Evolutionary conservation across 2,888 invertebrate genomes (phyloP).

Genomic region (Hyalella azteca): DNA sequence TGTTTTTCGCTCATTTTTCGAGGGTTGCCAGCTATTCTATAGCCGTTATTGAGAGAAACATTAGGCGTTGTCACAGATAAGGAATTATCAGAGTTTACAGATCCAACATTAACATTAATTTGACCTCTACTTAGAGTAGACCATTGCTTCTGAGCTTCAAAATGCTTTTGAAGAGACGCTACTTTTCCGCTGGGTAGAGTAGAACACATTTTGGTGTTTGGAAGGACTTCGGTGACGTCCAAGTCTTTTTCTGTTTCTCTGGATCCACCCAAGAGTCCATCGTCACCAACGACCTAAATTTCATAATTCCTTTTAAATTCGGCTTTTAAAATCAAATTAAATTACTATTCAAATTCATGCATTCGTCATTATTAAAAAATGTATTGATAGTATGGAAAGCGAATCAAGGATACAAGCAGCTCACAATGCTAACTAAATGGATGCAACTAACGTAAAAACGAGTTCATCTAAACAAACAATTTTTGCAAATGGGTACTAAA

Average conservation of each 20-base stretch:
- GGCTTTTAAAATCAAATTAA: too few species aligned
- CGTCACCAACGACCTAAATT: slow-evolving; percentile 48
- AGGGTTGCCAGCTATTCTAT: neutral
- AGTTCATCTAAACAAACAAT: neutral
- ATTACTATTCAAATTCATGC: too few species aligned
- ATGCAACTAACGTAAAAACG: neutral
- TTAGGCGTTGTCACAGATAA: neutral
- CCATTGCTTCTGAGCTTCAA: slow-evolving; percentile 44
- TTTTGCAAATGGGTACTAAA: too few species aligned
- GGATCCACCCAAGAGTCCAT: slow-evolving; percentile 30
- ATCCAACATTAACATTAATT: slow-evolving; percentile 13
- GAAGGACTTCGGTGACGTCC: slow-evolving; percentile 54
- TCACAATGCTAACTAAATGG: neutral
- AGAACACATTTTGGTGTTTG: slow-evolving; percentile 52
- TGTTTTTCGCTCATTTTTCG: slow-evolving; percentile 48
- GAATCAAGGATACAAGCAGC: neutral
- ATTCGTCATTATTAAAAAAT: neutral
- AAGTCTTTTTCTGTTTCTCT: slow-evolving; percentile 56
- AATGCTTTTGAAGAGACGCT: slow-evolving; percentile 54
- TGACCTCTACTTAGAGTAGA: slow-evolving; percentile 20
- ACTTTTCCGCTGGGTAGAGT: slow-evolving; percentile 53
- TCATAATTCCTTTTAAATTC: too few species aligned
- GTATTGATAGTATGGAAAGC: neutral
- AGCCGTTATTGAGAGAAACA: neutral
- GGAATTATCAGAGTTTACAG: neutral